Evolutionary conservation across 2,888 invertebrate genomes (phyloP).

Genomic region (Chaetoderma sp.): DNA sequence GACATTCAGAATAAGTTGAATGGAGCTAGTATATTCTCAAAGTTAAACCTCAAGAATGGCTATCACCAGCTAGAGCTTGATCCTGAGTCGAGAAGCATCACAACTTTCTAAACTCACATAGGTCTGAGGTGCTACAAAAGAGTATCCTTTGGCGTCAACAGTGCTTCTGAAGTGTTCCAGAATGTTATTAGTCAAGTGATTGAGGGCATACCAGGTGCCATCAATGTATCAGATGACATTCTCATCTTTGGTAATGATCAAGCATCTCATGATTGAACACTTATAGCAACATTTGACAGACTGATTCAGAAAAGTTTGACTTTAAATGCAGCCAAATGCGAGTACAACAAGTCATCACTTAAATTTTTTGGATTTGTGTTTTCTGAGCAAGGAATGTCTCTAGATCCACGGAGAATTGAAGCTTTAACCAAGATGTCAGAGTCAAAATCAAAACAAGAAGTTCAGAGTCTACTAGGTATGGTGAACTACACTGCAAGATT

Average conservation of each 20-base stretch:
- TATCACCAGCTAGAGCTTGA: conserved; percentile 44
- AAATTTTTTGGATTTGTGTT: conserved; percentile 13
- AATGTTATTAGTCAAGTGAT: conserved; percentile 64
- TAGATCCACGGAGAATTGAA: background rate
- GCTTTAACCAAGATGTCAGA: background rate
- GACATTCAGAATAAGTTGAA: conserved; percentile 42
- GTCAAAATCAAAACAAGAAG: conserved; percentile 13
- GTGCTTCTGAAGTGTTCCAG: conserved; percentile 70
- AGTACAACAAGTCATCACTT: background rate
- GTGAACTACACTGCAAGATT: conserved; percentile 23
- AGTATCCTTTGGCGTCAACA: conserved; percentile 44
- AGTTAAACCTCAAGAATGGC: conserved; percentile 39
- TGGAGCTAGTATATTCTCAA: conserved; percentile 39
- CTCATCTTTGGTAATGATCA: conserved; percentile 53
- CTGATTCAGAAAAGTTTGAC: conserved; percentile 2
- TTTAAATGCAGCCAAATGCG: background rate
- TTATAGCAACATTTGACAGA: conserved; percentile 43
- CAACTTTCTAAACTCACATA: conserved; percentile 43
- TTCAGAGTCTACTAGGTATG: conserved; percentile 26
- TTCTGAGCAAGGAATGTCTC: background rate
- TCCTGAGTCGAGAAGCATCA: conserved; percentile 43
- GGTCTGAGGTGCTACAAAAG: conserved; percentile 42
- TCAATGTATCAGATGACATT: conserved; percentile 68
- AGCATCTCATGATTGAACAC: conserved; percentile 53
- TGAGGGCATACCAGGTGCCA: conserved; percentile 52